Conservation (phyloP, 2,797 vertebrate species). For the Arnoldichthys spilopterus region DNA sequence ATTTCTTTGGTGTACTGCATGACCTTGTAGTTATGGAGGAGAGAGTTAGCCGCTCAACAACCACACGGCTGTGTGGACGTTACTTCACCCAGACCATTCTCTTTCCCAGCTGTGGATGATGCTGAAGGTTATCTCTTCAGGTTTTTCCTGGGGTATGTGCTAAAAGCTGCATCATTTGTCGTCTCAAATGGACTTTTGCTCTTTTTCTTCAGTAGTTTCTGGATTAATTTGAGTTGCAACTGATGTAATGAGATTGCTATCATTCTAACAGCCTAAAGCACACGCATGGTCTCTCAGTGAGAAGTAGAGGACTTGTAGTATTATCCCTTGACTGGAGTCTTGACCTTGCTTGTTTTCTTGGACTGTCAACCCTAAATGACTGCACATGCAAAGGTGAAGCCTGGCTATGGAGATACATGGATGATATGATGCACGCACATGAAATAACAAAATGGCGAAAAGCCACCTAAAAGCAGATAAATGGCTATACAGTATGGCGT, state of each 20-base stretch:
- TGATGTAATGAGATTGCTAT: slow-evolving; percentile 42
- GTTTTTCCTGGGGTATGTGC: neutral
- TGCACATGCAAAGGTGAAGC: slow-evolving; percentile 75
- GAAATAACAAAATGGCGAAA: slow-evolving; percentile 61
- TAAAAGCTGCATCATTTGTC: too few species aligned
- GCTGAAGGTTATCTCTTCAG: neutral
- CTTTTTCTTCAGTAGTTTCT: slow-evolving; percentile 10
- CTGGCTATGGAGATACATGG: slow-evolving; percentile 63
- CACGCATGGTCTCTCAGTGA: slow-evolving; percentile 72
- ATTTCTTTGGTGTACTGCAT: neutral
- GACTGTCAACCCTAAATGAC: slow-evolving; percentile 70
- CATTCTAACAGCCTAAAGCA: slow-evolving; percentile 67
- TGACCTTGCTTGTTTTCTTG: slow-evolving; percentile 66
- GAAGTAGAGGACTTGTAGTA: slow-evolving; percentile 69
- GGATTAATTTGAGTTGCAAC: neutral
- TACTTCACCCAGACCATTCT: neutral
- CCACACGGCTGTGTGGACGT: neutral
- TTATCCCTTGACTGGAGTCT: slow-evolving; percentile 56
- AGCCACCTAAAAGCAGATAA: slow-evolving; percentile 74
- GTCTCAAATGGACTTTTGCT: too few species aligned
- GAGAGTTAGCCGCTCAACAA: neutral
- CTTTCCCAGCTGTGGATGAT: neutral
- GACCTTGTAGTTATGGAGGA: slow-evolving; percentile 5
- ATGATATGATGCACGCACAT: slow-evolving; percentile 71
- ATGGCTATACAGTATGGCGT: slow-evolving; percentile 82